phyloP scores from a whole-genome alignment of 2,797 vertebrate species.

The Pseudocheirus occidentalis region DNA sequence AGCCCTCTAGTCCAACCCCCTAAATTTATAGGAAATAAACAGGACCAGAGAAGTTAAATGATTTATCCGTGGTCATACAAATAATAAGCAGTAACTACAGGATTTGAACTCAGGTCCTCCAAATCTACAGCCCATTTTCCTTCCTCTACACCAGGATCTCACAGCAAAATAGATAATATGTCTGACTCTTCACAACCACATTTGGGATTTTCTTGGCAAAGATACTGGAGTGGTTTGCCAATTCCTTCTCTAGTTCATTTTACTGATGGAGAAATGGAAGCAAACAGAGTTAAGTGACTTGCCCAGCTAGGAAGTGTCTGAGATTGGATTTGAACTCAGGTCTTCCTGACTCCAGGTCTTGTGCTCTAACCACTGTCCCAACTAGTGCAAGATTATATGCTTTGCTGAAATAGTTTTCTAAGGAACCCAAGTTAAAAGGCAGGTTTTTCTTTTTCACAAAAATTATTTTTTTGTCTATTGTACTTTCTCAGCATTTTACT shows the following conservation, averaged over 20 bases:
- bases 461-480: neutral
- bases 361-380: neutral
- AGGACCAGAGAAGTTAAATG: neutral
- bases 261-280: neutral
- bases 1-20: neutral
- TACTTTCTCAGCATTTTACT: neutral
- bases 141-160: neutral
- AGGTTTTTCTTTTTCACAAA: slow-evolving; percentile 28
- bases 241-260: neutral
- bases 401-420: slow-evolving; percentile 16
- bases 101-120: neutral
- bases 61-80: neutral
- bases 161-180: neutral
- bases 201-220: neutral
- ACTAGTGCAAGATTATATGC: neutral
- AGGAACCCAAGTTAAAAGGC: neutral
- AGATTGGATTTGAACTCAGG: neutral
- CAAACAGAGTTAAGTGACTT: neutral
- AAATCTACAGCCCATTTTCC: neutral
- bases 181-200: neutral
- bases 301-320: neutral
- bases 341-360: neutral
- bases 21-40: neutral
- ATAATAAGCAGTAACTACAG: neutral
- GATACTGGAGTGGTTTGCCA: neutral